Evolutionary conservation across 1,140 invertebrate genomes (phyloP), one percentile per base, ranked within the genome.

Genomic region (Helicoverpa armigera): DNA sequence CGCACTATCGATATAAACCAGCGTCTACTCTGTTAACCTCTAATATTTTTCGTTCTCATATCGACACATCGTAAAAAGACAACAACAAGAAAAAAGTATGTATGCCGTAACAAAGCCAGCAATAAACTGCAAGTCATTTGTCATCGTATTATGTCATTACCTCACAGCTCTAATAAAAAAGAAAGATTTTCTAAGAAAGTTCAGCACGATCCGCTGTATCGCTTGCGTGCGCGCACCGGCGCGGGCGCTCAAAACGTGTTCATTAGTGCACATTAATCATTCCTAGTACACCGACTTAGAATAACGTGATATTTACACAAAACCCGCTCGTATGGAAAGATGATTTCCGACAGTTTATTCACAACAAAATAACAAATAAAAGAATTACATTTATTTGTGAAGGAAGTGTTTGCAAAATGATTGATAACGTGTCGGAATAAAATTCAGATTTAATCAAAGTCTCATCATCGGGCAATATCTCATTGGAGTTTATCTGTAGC

Each of bases 401-500:
- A 58, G 53, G 29, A 56, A 35, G 29, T 16, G n/a, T 7, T 65
- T 12, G 35, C 14, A 16, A 31, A 43, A 56, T 58, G 72, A 61
- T 75, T 75, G 48, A 75, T 60, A 35, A 60, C 43, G 4, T 60
- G 12, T 13, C 53, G 3, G n/a, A 58, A 48, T 51, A 53, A 70
- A 70, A 51, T 29, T 50, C n/a, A 75, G 54, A 76, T 76, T 51
- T 31, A 51, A 76, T 76, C 56, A 63, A 76, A 65, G 35, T 60
- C 18, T 73, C 35, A 81, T 75, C 74, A 67, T 23, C n/a, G 43
- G 78, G 69, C 83, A 78, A 83, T 85, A 82, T 83, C 82, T 82
- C 80, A 53, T 51, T 14, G 35, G 29, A 65, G 29, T 50, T 88
- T 88, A 91, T 90, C 87, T 86, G 85, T 83, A 77, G 69, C 65